Evolutionary conservation across 2,888 invertebrate genomes (phyloP), one percentile per base, ranked within the genome.

Genomic region (Dasysyrphus tricinctus): DNA sequence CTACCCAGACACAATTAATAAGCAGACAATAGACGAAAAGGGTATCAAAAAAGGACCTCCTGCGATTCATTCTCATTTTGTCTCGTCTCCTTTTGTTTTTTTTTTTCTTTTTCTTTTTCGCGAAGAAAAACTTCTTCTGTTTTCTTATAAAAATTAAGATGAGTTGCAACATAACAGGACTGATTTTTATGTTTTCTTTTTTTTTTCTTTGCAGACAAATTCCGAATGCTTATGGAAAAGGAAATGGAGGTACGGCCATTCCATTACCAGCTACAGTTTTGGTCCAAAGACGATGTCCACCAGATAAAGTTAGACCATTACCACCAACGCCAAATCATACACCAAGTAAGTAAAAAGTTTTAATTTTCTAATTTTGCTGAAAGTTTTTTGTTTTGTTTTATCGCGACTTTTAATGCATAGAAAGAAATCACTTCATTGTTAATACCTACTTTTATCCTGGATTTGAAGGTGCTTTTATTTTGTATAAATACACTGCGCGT

Each of bases 241-340:
- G 93, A 89, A 93, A 93, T 90, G 93, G 93, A 84, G 95, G 95
- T 90, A 96, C 96, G 88, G 96, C 96, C 90, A 97, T 97, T 90
- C 97, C 97, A 76, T 92, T 96, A 90, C 97, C 97, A 56, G 96
- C 96, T 81, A 96, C 96, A 39, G 96, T 96, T 88, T 94, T 96
- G 89, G 96, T 96, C 69, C 95, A 95, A 88, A 94, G 96, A 88
- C 94, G 96, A 92, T 96, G 96, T 89, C 96, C 96, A 73, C 96
- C 96, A 88, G 96, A 96, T 93, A 96, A 96, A 91, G 94, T 95
- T 88, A 94, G 96, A 79, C 96, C 96, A 12, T 94, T 96, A 89
- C 96, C 96, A 12, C 94, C 95, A 74, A 95, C 95, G 42, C 95
- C 95, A 39, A 93, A 93, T 80, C 94, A 94, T 88, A 90, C 91